phyloP scores from a whole-genome alignment of 2,797 vertebrate species.

The Selene dorsalis region DNA sequence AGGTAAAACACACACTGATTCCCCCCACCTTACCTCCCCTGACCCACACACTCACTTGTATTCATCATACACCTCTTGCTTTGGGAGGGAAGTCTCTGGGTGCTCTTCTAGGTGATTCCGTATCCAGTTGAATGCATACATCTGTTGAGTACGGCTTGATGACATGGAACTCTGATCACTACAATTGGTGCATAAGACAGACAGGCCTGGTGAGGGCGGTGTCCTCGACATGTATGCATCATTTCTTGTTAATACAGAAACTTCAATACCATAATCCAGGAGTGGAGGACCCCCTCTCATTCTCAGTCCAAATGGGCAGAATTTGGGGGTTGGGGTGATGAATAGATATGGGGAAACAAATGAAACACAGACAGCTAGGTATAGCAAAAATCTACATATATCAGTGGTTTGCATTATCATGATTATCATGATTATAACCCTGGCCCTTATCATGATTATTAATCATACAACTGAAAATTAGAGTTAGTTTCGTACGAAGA shows the following conservation, averaged over 20 bases:
- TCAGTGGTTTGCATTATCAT: constrained; percentile 68
- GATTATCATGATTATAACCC: constrained; percentile 44
- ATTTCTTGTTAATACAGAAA: constrained; percentile 82
- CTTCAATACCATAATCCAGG: constrained; percentile 86
- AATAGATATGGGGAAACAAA: constrained; percentile 86
- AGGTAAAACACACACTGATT: neutral
- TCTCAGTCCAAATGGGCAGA: constrained; percentile 87
- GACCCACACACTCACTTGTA: constrained; percentile 93
- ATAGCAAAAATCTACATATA: constrained; percentile 78
- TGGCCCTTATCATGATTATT: constrained; percentile 56
- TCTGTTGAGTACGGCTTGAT: constrained; percentile 97
- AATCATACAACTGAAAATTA: constrained; percentile 61
- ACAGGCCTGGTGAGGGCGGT: constrained; percentile 52
- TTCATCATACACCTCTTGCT: constrained; percentile 99
- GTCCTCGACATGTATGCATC: constrained; percentile 55
- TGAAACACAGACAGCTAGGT: constrained; percentile 84
- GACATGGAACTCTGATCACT: constrained; percentile 98
- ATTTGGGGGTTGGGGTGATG: constrained; percentile 83
- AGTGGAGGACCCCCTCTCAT: constrained; percentile 86
- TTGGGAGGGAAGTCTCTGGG: constrained; percentile 98
- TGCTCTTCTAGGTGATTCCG: constrained; percentile 98
- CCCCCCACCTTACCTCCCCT: neutral
- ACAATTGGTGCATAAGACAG: constrained; percentile 40
- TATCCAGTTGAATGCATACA: constrained; percentile 99
- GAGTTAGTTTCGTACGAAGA: constrained; percentile 30